Evolutionary conservation across 1,140 invertebrate genomes (phyloP).

Genomic region (Leguminivora glycinivorella): DNA sequence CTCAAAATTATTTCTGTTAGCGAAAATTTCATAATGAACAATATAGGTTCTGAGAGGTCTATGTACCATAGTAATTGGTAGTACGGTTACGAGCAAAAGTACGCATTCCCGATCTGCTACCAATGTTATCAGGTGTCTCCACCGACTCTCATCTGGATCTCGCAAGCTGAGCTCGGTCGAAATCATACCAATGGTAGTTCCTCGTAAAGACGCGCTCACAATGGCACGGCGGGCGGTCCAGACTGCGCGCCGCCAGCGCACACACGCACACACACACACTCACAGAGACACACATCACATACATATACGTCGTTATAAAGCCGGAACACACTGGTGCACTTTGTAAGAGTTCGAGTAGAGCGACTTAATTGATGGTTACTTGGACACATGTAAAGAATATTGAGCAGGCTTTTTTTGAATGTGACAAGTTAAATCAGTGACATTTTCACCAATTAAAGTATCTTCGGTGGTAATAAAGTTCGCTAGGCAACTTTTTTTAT

Average conservation of each 20-base stretch:
- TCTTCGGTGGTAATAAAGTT: too few species aligned
- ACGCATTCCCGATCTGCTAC: neutral
- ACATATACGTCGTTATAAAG: neutral
- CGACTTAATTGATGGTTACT: neutral
- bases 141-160: neutral
- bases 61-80: too few species aligned
- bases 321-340: neutral
- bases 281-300: neutral
- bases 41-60: too few species aligned
- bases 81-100: too few species aligned
- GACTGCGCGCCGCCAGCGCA: slow-evolving; percentile 13
- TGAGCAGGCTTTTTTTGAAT: neutral
- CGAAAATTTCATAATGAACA: too few species aligned
- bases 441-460: too few species aligned
- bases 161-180: neutral
- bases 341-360: neutral
- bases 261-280: neutral
- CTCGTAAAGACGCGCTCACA: slow-evolving; percentile 1
- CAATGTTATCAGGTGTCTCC: neutral
- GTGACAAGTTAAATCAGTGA: neutral
- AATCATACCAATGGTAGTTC: neutral
- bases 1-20: too few species aligned
- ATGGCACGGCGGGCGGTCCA: slow-evolving; percentile 17
- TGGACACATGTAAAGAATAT: neutral
- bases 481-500: too few species aligned